A percentile compares a stretch with the other conserved stretches of the same genome.
Evolutionary conservation across 2,113 vertebrate species (phyloP).

Genomic region (Catharus minimus): DNA sequence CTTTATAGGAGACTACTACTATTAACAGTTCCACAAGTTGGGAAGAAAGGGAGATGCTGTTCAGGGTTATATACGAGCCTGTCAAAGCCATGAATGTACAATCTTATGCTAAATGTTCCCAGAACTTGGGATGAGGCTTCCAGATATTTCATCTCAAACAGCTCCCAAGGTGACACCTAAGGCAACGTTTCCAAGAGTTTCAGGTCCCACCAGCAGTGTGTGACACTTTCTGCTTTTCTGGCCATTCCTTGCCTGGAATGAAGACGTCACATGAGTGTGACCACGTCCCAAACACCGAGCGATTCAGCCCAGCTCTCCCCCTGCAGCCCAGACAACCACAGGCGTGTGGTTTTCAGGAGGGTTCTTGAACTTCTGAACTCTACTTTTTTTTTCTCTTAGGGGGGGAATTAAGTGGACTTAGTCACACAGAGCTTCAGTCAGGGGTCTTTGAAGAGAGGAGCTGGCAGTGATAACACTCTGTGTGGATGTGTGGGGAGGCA

Average conservation of each 20-base stretch:
- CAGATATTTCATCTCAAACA: not conserved
- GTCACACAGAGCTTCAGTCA: conserved; percentile 21
- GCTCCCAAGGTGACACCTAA: conserved; percentile 20
- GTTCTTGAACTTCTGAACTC: conserved; percentile 58
- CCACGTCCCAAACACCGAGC: not conserved
- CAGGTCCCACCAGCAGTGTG: not conserved
- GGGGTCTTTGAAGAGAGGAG: conserved; percentile 50
- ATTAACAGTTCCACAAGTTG: conserved; percentile 1
- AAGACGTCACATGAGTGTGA: not conserved
- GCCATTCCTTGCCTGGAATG: not conserved
- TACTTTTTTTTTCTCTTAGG: not conserved
- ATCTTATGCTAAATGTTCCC: conserved; percentile 18
- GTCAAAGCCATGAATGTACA: not conserved
- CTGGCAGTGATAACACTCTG: not conserved
- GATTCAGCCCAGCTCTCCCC: not conserved
- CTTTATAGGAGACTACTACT: conserved; percentile 22
- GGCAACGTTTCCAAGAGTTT: not conserved
- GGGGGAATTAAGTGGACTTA: conserved; percentile 45
- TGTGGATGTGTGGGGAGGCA: not conserved
- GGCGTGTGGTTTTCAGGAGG: conserved; percentile 7
- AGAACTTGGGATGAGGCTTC: conserved; percentile 27
- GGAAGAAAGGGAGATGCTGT: not conserved
- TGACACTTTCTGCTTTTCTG: not conserved
- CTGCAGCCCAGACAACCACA: conserved; percentile 50
- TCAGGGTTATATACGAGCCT: conserved; percentile 10